Evolutionary conservation across 2,888 invertebrate species (phyloP), one percentile per base, ranked within the genome.

Genomic region (Cremastinae sp.): DNA sequence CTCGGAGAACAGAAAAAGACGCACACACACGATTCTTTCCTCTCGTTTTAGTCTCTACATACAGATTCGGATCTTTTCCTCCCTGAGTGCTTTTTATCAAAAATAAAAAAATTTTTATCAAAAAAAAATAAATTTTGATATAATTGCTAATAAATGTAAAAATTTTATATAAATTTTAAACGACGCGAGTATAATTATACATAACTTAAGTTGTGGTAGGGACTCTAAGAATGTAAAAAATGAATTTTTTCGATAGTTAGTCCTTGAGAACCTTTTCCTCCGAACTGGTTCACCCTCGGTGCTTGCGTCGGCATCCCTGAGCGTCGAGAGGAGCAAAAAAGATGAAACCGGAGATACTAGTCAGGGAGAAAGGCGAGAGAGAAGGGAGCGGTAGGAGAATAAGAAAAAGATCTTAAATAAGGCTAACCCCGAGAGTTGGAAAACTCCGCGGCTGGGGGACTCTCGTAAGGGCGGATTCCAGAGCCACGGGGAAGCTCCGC

Each of bases 1-100:
- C 65, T 66, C 71, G 47, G 43, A 10, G 39, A 12, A 55, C 18
- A n/a, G 22, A 18, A 61, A 10, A 62, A 12, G 14, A 9, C 18
- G 22, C n/a, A n/a, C 39, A 16, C n/a, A 47, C 28, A 12, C n/a
- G 28, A 28, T 28, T 5, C 2, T 5, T 5, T 28, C 5, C 5
- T 5, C 28, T 28, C 28, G 28, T 28, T 5, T 28, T 2, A 2
- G 28, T 3, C 2, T 5, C 2, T 28, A 28, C 2, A 28, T 28
- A 3, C 28, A 5, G 2, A 28, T 28, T 3, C 28, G 28, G 28
- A 28, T 5, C 28, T 5, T 28, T 28, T 28, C 28, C 5, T 28
- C 28, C 5, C 28, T 28, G 28, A 28, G 5, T 5, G 28, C 5
- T 28, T 28, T 28, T 5, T 3, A 5, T 5, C 2, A 3, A 2